Evolutionary conservation across 2,797 vertebrate genomes (phyloP).

Genomic region (Gymnoscopelus microlampas): DNA sequence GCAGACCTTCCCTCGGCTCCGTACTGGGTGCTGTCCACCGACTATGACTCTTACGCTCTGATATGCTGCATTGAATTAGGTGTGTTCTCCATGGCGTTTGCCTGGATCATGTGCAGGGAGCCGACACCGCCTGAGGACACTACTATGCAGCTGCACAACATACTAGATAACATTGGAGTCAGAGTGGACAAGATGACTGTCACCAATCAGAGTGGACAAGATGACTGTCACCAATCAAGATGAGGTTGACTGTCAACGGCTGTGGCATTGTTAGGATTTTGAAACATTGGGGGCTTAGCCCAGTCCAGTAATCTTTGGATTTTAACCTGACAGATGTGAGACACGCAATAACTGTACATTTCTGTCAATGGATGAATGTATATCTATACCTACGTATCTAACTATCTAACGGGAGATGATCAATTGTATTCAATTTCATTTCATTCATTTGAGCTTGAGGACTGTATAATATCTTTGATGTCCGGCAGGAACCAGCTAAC

Average conservation of each 20-base stretch:
- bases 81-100: slow-evolving; percentile 76
- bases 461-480: too few relatives aligned
- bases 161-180: slow-evolving; percentile 50
- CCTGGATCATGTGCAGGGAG: slow-evolving; percentile 85
- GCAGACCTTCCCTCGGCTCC: slow-evolving; percentile 81
- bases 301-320: too few relatives aligned
- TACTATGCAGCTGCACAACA: slow-evolving; percentile 56
- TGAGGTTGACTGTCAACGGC: slow-evolving; percentile 35
- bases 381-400: too few relatives aligned
- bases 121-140: slow-evolving; percentile 73
- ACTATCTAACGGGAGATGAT: too few relatives aligned
- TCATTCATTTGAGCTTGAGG: too few relatives aligned
- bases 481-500: too few relatives aligned
- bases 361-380: too few relatives aligned
- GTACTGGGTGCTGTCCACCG: slow-evolving; percentile 88
- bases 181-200: slow-evolving; percentile 48
- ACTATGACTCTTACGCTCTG: slow-evolving; percentile 85
- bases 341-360: too few relatives aligned
- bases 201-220: slow-evolving; percentile 30
- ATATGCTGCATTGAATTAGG: slow-evolving; percentile 84
- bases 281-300: too few relatives aligned
- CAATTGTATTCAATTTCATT: too few relatives aligned
- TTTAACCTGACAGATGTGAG: too few relatives aligned
- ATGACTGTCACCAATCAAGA: slow-evolving; percentile 51
- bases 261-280: too few relatives aligned